Base-by-base conservation (phyloP, 2,113 vertebrate genomes). In the Atrichornis clamosus region DNA sequence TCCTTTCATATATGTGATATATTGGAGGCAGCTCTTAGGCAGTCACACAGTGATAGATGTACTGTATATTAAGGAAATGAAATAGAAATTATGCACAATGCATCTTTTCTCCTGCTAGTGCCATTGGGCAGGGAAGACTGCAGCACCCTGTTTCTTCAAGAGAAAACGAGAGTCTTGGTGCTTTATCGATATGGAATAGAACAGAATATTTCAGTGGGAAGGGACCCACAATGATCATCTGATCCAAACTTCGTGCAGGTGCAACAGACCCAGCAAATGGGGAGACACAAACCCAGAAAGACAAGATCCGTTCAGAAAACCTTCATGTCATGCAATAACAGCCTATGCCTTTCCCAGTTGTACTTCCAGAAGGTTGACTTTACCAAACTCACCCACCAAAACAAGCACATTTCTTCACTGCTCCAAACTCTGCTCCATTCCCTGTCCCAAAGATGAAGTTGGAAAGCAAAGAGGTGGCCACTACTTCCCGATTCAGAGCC, bases 1-100 rank as follows among this genome's bases (percentile, higher is more conserved):
- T 68, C 83, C 62, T 90, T 59, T 84, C 85, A 2, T 26, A 28
- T 12, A 1, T 49, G 88, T 90, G 79, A 95, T 77, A 7, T 75
- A 92, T 53, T 65, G 80, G 83, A 90, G 59, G 28, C 83, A 74
- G 85, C 62, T 80, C 93, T 80, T 1, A 4, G 56, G 59, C 13
- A 86, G 88, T 64, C 84, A 32, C 13, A 0, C 49, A 18, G 69
- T 95, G 96, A 95, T 88, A 11, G 55, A 95, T 81, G 82, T 32
- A 44, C 72, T 92, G 85, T 70, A 26, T 72, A 62, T 88, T 59
- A 77, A 93, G 88, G 93, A 90, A 95, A 94, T 90, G 83, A 93
- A 96, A 93, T 15, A 44, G 88, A 87, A 86, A 93, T 92, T 92
- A 83, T 52, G 75, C 87, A 49, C 14, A 4, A 63, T 28, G 50